These are phyloP conservation scores for Diplodus puntazzo DNA, from an alignment of 2,797 vertebrate genomes.

Conservation along the genomic window DNA sequence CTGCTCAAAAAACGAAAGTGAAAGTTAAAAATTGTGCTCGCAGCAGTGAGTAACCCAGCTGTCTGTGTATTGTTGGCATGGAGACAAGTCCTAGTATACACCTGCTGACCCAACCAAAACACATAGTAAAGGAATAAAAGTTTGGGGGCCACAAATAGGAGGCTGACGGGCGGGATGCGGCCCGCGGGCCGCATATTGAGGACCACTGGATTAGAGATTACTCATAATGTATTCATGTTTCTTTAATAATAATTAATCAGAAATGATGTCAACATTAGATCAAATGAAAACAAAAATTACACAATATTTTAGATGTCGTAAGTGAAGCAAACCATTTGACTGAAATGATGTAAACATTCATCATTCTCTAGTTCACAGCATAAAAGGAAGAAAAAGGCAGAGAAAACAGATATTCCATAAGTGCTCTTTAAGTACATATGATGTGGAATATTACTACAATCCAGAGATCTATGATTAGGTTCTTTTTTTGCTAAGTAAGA, in stretches of 20 bases:
- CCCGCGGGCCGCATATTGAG: too few species aligned
- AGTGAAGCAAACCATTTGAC: conserved; percentile 17
- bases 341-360: conserved; percentile 2
- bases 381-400: conserved; percentile 16
- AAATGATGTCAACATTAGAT: conserved; percentile 1
- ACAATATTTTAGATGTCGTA: not conserved
- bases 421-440: conserved; percentile 78
- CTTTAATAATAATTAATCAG: not conserved
- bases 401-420: conserved; percentile 58
- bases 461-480: conserved; percentile 83
- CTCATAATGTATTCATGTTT: not conserved
- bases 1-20: too few species aligned
- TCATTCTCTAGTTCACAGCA: not conserved
- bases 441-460: conserved; percentile 80
- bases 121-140: too few species aligned
- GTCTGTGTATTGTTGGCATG: too few species aligned
- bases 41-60: too few species aligned
- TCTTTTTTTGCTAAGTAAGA: conserved; percentile 83
- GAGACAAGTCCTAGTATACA: too few species aligned
- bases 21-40: too few species aligned
- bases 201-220: too few species aligned
- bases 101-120: too few species aligned
- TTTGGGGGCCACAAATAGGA: too few species aligned
- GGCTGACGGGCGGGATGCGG: too few species aligned
- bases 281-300: conserved; percentile 7